A percentile compares a stretch with the other conserved stretches of the same genome.
Evolutionary conservation across 2,113 vertebrate species (phyloP).

Genomic region (Panthera uncia): DNA sequence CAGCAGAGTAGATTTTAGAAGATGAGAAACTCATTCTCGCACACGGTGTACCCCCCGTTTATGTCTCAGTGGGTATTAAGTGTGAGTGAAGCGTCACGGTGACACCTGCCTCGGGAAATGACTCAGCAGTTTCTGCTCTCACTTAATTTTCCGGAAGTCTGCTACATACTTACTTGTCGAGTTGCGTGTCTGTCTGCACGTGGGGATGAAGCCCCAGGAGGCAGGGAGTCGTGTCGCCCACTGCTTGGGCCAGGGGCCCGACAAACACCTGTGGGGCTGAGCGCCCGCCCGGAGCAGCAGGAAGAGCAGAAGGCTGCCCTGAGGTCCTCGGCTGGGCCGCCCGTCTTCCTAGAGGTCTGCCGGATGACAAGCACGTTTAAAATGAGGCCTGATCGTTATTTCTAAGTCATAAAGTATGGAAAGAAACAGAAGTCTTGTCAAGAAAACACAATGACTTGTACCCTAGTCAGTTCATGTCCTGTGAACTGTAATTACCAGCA

Average conservation of each 20-base stretch:
- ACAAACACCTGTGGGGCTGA: not conserved
- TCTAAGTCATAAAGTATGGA: not conserved
- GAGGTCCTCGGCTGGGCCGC: rapidly evolving
- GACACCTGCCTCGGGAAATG: not conserved
- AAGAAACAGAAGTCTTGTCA: not conserved
- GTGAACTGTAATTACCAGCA: not conserved
- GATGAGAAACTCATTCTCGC: rapidly evolving
- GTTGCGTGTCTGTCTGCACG: rapidly evolving
- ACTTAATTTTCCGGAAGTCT: rapidly evolving
- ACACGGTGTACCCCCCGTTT: rapidly evolving
- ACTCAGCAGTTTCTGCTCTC: not conserved
- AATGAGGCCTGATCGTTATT: not conserved
- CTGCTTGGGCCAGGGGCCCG: rapidly evolving
- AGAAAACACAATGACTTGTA: no score
- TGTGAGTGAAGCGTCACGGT: rapidly evolving
- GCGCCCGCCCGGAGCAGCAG: not conserved
- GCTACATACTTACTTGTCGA: rapidly evolving
- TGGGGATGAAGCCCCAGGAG: rapidly evolving
- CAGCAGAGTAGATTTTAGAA: not conserved
- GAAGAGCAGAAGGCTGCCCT: rapidly evolving
- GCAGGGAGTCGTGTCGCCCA: not conserved
- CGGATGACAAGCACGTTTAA: rapidly evolving
- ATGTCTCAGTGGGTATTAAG: rapidly evolving
- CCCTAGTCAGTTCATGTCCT: rapidly evolving
- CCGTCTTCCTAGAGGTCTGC: no score